phyloP scores from a whole-genome alignment of 2,113 vertebrate species.

The Antechinus stuartii region DNA sequence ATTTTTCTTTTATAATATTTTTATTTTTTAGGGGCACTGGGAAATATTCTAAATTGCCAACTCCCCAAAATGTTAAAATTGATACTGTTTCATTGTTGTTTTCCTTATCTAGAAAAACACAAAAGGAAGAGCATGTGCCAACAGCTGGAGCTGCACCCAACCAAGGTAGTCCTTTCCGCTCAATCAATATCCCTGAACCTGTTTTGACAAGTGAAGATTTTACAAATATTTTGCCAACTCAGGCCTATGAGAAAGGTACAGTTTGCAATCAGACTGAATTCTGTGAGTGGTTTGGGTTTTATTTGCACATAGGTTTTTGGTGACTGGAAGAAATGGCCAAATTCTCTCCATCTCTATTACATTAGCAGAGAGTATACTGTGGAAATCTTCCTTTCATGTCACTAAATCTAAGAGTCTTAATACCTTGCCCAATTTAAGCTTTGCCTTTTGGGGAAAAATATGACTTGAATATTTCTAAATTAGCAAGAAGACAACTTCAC shows the following conservation, averaged over 20 bases:
- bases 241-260: constrained; percentile 88
- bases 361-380: background rate
- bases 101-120: constrained; percentile 83
- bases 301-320: constrained; percentile 5
- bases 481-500: constrained; percentile 16
- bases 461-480: constrained; percentile 52
- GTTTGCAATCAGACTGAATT: background rate
- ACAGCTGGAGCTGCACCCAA: constrained; percentile 84
- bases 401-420: background rate
- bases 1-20: background rate
- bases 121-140: constrained; percentile 86
- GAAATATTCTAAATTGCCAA: background rate
- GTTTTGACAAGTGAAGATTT: constrained; percentile 86
- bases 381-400: constrained; percentile 26
- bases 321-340: background rate
- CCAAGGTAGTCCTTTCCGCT: constrained; percentile 87
- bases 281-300: background rate
- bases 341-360: background rate
- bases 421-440: constrained; percentile 9
- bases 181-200: constrained; percentile 86
- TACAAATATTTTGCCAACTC: constrained; percentile 84
- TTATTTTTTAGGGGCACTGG: background rate
- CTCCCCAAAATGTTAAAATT: background rate
- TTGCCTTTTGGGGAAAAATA: background rate
- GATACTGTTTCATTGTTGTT: constrained; percentile 25